phyloP scores from a whole-genome alignment of 2,888 invertebrate genomes.

The Coelinius sp. region DNA sequence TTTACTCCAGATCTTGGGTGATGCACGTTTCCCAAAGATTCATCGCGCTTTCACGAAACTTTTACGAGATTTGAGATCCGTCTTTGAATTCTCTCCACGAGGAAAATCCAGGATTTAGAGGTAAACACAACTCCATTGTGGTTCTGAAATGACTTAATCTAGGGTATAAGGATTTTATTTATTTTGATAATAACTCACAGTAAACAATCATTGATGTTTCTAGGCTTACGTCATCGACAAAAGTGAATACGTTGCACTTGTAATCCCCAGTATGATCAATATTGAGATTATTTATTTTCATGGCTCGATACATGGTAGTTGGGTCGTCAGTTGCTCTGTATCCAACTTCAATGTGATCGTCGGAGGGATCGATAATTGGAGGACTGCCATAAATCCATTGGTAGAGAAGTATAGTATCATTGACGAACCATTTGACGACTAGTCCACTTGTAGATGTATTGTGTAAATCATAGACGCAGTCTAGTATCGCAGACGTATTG shows the following conservation, averaged over 20 bases:
- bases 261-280: conserved; percentile 73
- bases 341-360: conserved; percentile 68
- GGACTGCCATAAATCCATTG: conserved; percentile 70
- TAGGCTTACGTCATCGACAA: conserved; percentile 68
- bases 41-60: conserved; percentile 24
- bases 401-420: conserved; percentile 70
- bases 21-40: conserved; percentile 27
- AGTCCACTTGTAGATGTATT: conserved; percentile 66
- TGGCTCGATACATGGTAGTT: conserved; percentile 72
- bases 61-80: conserved; percentile 27
- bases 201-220: conserved; percentile 73
- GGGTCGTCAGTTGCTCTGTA: conserved; percentile 69
- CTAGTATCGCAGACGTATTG: conserved; percentile 68
- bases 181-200: conserved; percentile 69
- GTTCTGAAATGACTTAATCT: not conserved
- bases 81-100: conserved; percentile 4
- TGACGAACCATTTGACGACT: conserved; percentile 72
- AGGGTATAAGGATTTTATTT: not conserved
- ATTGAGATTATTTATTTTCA: conserved; percentile 73
- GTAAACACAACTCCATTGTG: conserved; percentile 14
- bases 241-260: conserved; percentile 74
- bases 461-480: conserved; percentile 71
- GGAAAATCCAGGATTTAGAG: not conserved
- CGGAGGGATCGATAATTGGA: conserved; percentile 66
- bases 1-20: conserved; percentile 8